Evolutionary conservation across 2,797 vertebrate genomes (phyloP).

Genomic region (Tenualosa thibaudeaui): DNA sequence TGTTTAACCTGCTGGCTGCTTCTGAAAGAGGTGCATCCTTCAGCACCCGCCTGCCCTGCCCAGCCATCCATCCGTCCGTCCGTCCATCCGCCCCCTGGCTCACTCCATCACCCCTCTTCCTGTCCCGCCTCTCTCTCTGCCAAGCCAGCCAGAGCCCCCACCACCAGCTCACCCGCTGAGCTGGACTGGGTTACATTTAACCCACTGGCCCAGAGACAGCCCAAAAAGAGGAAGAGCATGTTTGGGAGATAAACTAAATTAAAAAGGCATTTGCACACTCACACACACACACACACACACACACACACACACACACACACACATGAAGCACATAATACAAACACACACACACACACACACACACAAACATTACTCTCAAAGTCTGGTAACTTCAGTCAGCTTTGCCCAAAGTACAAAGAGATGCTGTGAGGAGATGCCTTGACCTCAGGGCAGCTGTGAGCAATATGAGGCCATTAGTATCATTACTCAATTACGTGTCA

Average conservation of each 20-base stretch:
- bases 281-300: neutral
- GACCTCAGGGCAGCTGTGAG: constrained; percentile 63
- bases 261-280: no score
- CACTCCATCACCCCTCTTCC: neutral
- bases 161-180: neutral
- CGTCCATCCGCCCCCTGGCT: neutral
- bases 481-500: constrained; percentile 74
- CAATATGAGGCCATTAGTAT: constrained; percentile 64
- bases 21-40: constrained; percentile 20
- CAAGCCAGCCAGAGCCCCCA: neutral
- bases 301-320: constrained; percentile 33
- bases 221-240: neutral
- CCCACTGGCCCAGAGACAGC: neutral
- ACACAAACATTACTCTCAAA: constrained; percentile 27
- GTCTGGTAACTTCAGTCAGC: neutral
- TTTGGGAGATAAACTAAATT: no score
- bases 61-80: neutral
- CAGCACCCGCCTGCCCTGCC: constrained; percentile 9
- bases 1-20: constrained; percentile 14
- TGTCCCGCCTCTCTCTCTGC: neutral
- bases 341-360: constrained; percentile 27
- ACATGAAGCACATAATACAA: constrained; percentile 22
- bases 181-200: neutral
- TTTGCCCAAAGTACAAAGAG: neutral
- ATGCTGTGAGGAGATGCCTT: constrained; percentile 28